Percentiles rank a stretch among this genome's conserved stretches.
These are phyloP conservation scores for Loripinus fragilis DNA, from an alignment of 2,888 invertebrate genomes.

Conservation along the genomic window DNA sequence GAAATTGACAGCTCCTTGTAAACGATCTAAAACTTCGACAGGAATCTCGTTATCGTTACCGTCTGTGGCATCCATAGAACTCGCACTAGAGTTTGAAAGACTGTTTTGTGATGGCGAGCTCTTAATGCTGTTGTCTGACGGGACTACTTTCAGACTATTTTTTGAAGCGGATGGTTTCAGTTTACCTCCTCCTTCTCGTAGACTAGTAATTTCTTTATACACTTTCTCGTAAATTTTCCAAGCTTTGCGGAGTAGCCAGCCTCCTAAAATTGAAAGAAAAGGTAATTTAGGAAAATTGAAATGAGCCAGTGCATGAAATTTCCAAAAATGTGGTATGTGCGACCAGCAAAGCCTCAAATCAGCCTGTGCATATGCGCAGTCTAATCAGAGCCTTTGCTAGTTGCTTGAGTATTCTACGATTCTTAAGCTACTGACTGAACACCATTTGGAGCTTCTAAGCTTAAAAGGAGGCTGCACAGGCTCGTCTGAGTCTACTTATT, in stretches of 20 bases:
- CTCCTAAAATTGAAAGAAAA: conserved; percentile 65
- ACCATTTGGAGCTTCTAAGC: too few relatives aligned
- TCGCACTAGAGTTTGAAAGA: conserved; percentile 32
- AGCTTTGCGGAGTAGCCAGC: conserved; percentile 88
- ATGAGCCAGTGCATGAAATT: too few relatives aligned
- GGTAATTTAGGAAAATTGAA: too few relatives aligned
- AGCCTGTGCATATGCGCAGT: too few relatives aligned
- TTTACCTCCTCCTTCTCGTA: conserved; percentile 83
- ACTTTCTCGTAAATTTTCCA: conserved; percentile 89
- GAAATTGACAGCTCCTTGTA: conserved; percentile 89
- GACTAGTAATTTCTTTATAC: conserved; percentile 86
- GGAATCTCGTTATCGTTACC: conserved; percentile 73
- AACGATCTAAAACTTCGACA: conserved; percentile 84
- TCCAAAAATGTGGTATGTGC: too few relatives aligned
- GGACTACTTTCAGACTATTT: conserved; percentile 14
- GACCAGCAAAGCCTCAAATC: too few relatives aligned
- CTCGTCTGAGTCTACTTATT: too few relatives aligned
- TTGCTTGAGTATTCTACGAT: too few relatives aligned
- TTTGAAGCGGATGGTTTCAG: conserved; percentile 43
- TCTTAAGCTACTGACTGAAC: too few relatives aligned
- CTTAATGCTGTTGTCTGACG: conserved; percentile 27
- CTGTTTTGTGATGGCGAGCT: conserved; percentile 33
- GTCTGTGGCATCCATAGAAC: conserved; percentile 53
- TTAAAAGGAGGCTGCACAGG: too few relatives aligned
- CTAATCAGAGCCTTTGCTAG: too few relatives aligned